Percentiles rank a stretch among this genome's conserved stretches.
These are phyloP conservation scores for Coranthus polyacanthus DNA, from an alignment of 2,797 vertebrate genomes.

Conservation along the genomic window DNA sequence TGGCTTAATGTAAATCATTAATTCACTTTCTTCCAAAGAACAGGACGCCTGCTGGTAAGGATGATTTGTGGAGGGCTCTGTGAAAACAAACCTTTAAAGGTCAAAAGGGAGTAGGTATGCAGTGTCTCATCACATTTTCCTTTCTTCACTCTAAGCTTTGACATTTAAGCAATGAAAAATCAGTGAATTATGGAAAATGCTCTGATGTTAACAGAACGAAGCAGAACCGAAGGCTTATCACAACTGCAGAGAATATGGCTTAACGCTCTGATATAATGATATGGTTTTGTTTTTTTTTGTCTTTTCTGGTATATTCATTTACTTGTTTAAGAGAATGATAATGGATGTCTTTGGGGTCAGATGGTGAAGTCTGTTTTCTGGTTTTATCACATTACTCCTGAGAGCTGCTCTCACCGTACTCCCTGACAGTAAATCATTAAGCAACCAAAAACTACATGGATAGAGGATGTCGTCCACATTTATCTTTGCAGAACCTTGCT, in stretches of 20 bases:
- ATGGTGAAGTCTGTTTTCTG: constrained; percentile 2
- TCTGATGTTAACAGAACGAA: constrained; percentile 15
- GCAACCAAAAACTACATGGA: too few relatives aligned
- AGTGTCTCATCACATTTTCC: constrained; percentile 47
- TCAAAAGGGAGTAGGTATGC: constrained; percentile 53
- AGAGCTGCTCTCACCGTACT: not conserved
- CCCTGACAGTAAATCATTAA: constrained; percentile 28
- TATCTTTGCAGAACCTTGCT: too few relatives aligned
- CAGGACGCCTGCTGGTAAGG: constrained; percentile 14
- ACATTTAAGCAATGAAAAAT: constrained; percentile 57
- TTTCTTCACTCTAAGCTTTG: constrained; percentile 47
- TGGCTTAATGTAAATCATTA: constrained; percentile 22
- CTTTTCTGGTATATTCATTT: not conserved
- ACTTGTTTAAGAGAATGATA: constrained; percentile 1
- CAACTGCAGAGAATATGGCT: constrained; percentile 9
- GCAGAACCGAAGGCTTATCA: constrained; percentile 6
- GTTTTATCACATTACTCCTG: not conserved
- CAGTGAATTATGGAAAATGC: constrained; percentile 26
- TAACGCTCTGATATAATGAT: not conserved
- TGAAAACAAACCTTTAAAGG: constrained; percentile 68
- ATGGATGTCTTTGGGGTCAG: not conserved
- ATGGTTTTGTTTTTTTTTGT: constrained; percentile 14
- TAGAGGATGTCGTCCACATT: too few relatives aligned
- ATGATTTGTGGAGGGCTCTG: constrained; percentile 39
- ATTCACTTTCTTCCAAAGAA: constrained; percentile 18